Percentiles rank a stretch among this genome's conserved stretches.
Conservation (phyloP, 2,113 vertebrate genomes). For the Macquaria australasica region DNA sequence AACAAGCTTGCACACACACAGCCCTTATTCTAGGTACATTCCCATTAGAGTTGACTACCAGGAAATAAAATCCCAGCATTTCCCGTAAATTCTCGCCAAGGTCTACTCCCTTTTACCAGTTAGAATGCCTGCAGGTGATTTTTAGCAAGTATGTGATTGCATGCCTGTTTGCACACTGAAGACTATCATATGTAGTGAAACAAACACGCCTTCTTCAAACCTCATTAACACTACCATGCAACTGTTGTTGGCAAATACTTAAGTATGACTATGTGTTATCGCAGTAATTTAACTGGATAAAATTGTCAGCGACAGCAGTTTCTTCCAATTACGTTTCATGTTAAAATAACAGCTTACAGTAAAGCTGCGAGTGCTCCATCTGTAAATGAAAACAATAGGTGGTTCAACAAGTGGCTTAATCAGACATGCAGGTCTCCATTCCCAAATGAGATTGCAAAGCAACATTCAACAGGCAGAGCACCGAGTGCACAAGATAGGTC, state of each 20-base stretch:
- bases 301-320: not conserved
- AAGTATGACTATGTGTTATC: not conserved
- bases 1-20: not conserved
- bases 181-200: not conserved
- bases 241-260: not conserved
- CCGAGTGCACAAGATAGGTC: not conserved
- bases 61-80: not conserved
- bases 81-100: not conserved
- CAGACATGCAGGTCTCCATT: not conserved
- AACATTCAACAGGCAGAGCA: conserved; percentile 26
- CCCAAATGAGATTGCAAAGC: not conserved
- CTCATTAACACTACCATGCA: not conserved
- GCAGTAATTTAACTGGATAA: not conserved
- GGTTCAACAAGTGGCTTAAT: conserved; percentile 1
- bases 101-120: not conserved
- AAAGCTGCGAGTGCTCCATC: not conserved
- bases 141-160: not conserved
- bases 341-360: not conserved
- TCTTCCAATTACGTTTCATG: not conserved
- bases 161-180: not conserved
- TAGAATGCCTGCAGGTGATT: not conserved
- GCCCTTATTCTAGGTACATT: not conserved
- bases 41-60: not conserved
- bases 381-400: too few species aligned
- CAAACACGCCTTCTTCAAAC: not conserved